phyloP scores from a whole-genome alignment of 30 jellyfish, hydroid and myxozoan genomes.

The Kudoa iwatai region DNA sequence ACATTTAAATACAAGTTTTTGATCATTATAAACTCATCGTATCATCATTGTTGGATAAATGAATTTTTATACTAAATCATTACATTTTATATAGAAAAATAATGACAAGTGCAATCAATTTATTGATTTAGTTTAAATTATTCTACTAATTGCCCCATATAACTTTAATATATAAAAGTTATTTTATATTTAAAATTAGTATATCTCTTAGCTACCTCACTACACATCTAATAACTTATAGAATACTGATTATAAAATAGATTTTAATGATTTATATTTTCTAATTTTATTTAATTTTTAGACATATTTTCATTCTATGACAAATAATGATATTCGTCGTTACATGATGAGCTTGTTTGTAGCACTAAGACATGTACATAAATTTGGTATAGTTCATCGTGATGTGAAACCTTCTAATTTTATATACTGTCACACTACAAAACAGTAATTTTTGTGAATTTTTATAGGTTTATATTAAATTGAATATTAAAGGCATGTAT shows the following conservation, averaged over 20 bases:
- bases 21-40: not conserved
- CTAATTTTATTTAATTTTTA: conserved; percentile 3
- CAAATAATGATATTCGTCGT: conserved; percentile 12
- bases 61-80: too few species aligned
- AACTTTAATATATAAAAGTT: too few species aligned
- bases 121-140: too few species aligned
- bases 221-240: too few species aligned
- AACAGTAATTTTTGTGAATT: conserved; percentile 4
- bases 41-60: not conserved
- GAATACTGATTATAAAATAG: too few species aligned
- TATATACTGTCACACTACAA: conserved; percentile 11
- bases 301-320: conserved; percentile 29
- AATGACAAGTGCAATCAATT: too few species aligned
- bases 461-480: not conserved
- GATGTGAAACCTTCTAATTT: conserved; percentile 90
- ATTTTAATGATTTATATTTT: too few species aligned
- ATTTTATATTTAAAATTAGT: too few species aligned
- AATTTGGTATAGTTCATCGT: conserved; percentile 32
- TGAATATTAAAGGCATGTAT: conserved; percentile 11
- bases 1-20: too few species aligned
- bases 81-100: too few species aligned
- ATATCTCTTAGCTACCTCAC: too few species aligned
- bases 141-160: too few species aligned
- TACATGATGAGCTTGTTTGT: conserved; percentile 36
- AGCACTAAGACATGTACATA: conserved; percentile 37